A percentile compares a stretch with the other conserved stretches of the same genome.
These are phyloP conservation scores for Enteromius argenteus DNA, from an alignment of 2,797 vertebrate species.

Conservation along the genomic window DNA sequence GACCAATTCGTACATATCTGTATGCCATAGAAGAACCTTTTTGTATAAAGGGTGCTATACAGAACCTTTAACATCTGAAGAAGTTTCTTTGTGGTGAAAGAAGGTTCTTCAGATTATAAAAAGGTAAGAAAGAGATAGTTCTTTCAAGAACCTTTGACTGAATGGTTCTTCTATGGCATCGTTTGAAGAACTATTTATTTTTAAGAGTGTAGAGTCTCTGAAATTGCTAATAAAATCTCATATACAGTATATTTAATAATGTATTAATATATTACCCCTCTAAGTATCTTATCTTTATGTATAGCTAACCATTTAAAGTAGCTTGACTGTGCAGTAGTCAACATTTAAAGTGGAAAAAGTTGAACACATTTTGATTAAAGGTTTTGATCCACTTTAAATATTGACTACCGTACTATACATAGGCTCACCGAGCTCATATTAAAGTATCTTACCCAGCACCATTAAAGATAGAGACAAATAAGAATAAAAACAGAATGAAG, in stretches of 20 bases:
- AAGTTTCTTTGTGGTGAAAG: too few species aligned
- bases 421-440: background rate
- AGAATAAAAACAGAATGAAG: constrained; percentile 4
- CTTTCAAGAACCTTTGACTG: too few species aligned
- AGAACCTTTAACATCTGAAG: too few species aligned
- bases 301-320: background rate
- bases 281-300: background rate
- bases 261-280: background rate
- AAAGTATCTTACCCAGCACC: background rate
- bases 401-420: background rate
- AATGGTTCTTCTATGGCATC: too few species aligned
- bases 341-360: background rate
- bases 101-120: too few species aligned
- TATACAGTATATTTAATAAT: background rate
- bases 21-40: too few species aligned
- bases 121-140: too few species aligned
- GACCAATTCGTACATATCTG: too few species aligned
- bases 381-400: background rate
- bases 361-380: background rate
- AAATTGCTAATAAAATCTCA: background rate
- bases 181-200: too few species aligned
- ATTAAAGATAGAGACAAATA: constrained; percentile 22
- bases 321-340: background rate
- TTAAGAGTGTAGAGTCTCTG: background rate
- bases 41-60: too few species aligned